Base-by-base conservation (phyloP, 64 coral and sea anemone species). In the Platygyra sinensis region DNA sequence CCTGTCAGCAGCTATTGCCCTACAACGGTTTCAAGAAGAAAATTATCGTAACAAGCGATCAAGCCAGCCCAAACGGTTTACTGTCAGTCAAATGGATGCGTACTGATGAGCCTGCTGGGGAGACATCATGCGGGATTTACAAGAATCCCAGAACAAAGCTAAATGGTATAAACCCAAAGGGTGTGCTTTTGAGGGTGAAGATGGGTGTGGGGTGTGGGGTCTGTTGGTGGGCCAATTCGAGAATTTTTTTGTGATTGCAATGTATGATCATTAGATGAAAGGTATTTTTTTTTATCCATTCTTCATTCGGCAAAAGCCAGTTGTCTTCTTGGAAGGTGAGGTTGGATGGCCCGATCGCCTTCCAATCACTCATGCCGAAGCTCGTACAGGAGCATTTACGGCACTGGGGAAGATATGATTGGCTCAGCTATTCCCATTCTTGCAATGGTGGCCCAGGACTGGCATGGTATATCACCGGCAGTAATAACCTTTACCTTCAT, bases 91-190 rank as follows among this genome's bases (percentile, higher is more conserved):
- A 76, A 65, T 92, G 31, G 90, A 86, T 77, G 90, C n/a, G 81
- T 16, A 51, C 50, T 22, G 49, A 42, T 30, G 64, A 92, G 55
- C n/a, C 72, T 79, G 20, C 30, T 30, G n/a, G 73, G 42, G 59
- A 77, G 90, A 92, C 1, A 74, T 92, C 8, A 74, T 91, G 67
- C n/a, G 81, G 82, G n/a, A 62, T 92, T 52, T 92, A 92, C 82
- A 92, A 92, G 62, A 86, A 67, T 78, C 81, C 90, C 36, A 72
- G 67, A 36, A 86, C 82, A 19, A 86, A 86, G 8, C 73, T 92
- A 5, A 84, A 19, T 65, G 82, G n/a, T n/a, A n/a, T 42, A 52
- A 61, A 39, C 24, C 81, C 62, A n/a, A 29, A 78, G n/a, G n/a
- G 82, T 92, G 24, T 36, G 82, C 24, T n/a, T 92, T 92, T 71